Base-by-base conservation (phyloP, 2,888 invertebrate species). In the Lampropteryx suffumata region DNA sequence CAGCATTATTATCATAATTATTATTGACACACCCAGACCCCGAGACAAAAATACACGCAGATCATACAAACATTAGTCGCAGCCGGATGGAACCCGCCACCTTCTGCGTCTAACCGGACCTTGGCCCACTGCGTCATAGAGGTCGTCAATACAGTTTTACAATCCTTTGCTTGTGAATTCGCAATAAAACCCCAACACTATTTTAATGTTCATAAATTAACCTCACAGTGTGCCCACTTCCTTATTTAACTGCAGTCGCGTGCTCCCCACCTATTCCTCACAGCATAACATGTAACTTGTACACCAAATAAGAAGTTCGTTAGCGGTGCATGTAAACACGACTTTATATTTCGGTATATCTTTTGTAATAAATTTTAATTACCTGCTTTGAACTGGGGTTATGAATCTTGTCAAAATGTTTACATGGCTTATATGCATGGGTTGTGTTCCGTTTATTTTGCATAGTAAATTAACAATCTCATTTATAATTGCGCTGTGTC, bases 191-290 rank as follows among this genome's bases (percentile, higher is more conserved):
- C n/a, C n/a, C n/a, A n/a, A n/a, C n/a, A n/a, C n/a, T n/a, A n/a
- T n/a, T n/a, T n/a, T n/a, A n/a, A n/a, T n/a, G n/a, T n/a, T n/a
- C n/a, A n/a, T n/a, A n/a, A n/a, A n/a, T n/a, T n/a, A n/a, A n/a
- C n/a, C n/a, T n/a, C n/a, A n/a, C n/a, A n/a, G n/a, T n/a, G 34
- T 44, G 47, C 26, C 8, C 14, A 21, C 43, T 8, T 28, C 44
- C 36, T 53, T 36, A 48, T 60, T 63, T 64, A 51, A 62, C 39
- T 62, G 50, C 50, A 56, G 40, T 71, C 42, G 73, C 74, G 71
- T 74, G 73, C 62, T 64, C 37, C 26, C 48, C 34, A 47, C 55
- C 60, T 45, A 67, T 73, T 34, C 54, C 48, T 73, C 65, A 67
- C 52, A 52, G 43, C 33, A 55, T 57, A 52, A 54, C 33, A 10